Base-by-base conservation (phyloP, 2,113 vertebrate species). In the Struthio camelus region DNA sequence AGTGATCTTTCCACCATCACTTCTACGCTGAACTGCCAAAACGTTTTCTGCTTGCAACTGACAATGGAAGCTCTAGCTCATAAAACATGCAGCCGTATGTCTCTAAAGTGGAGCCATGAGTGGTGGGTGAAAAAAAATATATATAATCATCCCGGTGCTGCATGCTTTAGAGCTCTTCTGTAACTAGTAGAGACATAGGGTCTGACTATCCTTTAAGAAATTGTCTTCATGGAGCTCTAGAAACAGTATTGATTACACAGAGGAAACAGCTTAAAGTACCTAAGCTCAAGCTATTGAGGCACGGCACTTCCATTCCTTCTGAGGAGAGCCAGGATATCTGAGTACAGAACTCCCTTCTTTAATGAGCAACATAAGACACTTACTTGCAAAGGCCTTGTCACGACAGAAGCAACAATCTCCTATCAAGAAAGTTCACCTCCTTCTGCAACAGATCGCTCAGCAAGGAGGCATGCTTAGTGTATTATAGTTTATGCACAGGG, bases 201-300 rank as follows among this genome's bases (percentile, higher is more conserved):
- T 82, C 34, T 91, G 56, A 65, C 36, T 90, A n/a, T 36, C 70
- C 67, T 85, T 7, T 28, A 77, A 80, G 54, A 87, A 69, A 80
- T n/a, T 30, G 17, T 53, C 70, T 89, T 86, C 66, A 80, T 23
- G 27, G 5, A 2, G 46, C 58, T 66, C 36, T 70, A 87, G 93
- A 82, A 22, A 42, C 71, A 76, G 9, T 7, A 16, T 20, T 65
- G 25, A 72, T 84, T n/a, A 58, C 15, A 28, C 14, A 40, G n/a
- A 85, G 61, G 58, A 42, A 80, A 58, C 64, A 89, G 36, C 66
- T 90, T 69, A 84, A 90, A 89, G 65, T 27, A 93, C 32, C 18
- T 48, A 67, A 86, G 65, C 46, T 72, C 82, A 53, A 72, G 44
- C 30, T 87, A 36, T 53, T 87, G 32, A 69, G 23, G 44, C 61